These are phyloP conservation scores for Stenodema calcarata DNA, from an alignment of 2,888 invertebrate species.

Conservation along the genomic window DNA sequence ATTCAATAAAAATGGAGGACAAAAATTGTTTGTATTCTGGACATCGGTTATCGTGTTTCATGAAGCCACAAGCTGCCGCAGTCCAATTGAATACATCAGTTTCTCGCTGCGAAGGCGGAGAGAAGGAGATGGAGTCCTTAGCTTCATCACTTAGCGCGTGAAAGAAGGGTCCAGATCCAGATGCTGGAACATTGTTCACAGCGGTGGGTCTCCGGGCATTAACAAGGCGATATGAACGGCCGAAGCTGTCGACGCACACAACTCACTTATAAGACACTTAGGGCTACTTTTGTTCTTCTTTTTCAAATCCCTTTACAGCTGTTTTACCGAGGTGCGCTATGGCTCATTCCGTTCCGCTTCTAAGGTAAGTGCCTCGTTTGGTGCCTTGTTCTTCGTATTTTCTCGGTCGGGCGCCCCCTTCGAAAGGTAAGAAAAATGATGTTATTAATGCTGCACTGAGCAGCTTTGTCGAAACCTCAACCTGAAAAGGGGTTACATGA, in stretches of 20 bases:
- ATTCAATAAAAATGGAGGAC: no score
- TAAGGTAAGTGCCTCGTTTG: background rate
- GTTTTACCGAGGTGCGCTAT: background rate
- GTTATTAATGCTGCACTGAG: background rate
- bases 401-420: background rate
- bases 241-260: background rate
- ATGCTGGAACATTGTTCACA: background rate
- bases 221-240: background rate
- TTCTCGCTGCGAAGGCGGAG: no score
- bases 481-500: background rate
- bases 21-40: no score
- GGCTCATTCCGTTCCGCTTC: background rate
- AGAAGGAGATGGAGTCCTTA: background rate
- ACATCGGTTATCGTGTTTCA: no score
- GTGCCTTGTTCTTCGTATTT: background rate
- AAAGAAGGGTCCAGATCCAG: background rate
- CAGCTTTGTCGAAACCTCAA: background rate
- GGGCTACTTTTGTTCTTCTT: background rate
- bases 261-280: background rate
- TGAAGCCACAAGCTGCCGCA: no score
- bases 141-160: background rate
- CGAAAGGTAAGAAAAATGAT: background rate
- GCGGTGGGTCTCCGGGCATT: background rate
- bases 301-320: background rate
- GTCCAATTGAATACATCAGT: no score